These are phyloP conservation scores for Chrysogorgia sp. DNA, from an alignment of 92 coral and sea anemone species.

Conservation along the genomic window DNA sequence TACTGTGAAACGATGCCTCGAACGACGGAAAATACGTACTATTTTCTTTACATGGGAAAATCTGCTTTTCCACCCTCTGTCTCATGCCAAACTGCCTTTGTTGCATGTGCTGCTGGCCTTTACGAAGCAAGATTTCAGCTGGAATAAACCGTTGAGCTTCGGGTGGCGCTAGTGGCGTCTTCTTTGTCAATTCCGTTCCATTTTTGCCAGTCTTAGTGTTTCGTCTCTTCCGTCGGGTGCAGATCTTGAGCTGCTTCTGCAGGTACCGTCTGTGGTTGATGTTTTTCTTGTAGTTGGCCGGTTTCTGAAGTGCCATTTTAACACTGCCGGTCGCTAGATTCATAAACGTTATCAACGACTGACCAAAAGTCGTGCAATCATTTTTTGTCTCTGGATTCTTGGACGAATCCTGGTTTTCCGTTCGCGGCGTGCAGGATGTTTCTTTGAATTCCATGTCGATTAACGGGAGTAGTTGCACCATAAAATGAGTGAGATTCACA, in stretches of 20 bases:
- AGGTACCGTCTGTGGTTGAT: slow-evolving; percentile 33
- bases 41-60: too few relatives aligned
- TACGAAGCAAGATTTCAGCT: background rate
- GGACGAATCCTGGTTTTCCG: background rate
- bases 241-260: slow-evolving; percentile 38
- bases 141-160: background rate
- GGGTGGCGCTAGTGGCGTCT: background rate
- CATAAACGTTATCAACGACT: slow-evolving; percentile 36
- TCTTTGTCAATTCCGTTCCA: too few relatives aligned
- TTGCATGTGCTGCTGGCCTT: background rate
- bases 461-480: too few relatives aligned
- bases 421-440: background rate
- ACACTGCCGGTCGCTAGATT: slow-evolving; percentile 31
- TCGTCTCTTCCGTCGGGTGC: slow-evolving; percentile 28
- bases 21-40: background rate
- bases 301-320: slow-evolving; percentile 34
- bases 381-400: background rate
- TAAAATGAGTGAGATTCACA: too few relatives aligned
- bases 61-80: background rate
- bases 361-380: slow-evolving; percentile 14
- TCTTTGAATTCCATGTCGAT: background rate
- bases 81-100: background rate
- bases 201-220: background rate
- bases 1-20: background rate
- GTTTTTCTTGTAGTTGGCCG: slow-evolving; percentile 37